Conservation (phyloP, 2,113 vertebrate species). For the Trinectes maculatus region DNA sequence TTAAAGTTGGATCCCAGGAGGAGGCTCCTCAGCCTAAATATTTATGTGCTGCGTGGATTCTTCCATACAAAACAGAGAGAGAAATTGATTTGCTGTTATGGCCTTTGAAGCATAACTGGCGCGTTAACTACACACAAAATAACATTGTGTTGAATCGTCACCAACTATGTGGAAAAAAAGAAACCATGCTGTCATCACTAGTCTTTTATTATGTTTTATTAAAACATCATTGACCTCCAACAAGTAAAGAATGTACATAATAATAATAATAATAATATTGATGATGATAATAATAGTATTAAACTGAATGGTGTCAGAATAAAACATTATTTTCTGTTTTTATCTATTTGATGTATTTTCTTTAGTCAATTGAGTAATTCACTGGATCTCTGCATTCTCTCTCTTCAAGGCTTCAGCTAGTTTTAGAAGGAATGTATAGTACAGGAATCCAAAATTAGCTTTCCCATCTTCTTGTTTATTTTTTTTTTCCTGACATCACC, state of each 20-base stretch:
- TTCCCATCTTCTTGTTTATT: slow-evolving; percentile 4
- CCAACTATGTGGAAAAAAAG: slow-evolving; percentile 25
- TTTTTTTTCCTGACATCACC: slow-evolving; percentile 27
- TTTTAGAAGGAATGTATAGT: slow-evolving; percentile 78
- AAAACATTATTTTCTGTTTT: slow-evolving; percentile 44
- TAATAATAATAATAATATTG: slow-evolving; percentile 63
- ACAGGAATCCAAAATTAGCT: slow-evolving; percentile 58
- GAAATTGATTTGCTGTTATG: neutral
- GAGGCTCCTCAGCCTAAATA: slow-evolving; percentile 32
- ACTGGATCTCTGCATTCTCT: slow-evolving; percentile 58
- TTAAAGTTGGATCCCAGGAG: slow-evolving; percentile 14
- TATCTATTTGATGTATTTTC: slow-evolving; percentile 45
- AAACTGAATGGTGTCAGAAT: slow-evolving; percentile 54
- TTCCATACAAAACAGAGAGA: slow-evolving; percentile 17
- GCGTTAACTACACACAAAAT: no score
- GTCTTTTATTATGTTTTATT: slow-evolving; percentile 77
- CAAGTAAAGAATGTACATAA: slow-evolving; percentile 78
- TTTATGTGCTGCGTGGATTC: slow-evolving; percentile 33
- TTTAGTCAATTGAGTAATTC: slow-evolving; percentile 50
- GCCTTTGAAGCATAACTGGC: neutral
- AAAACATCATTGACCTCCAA: slow-evolving; percentile 77
- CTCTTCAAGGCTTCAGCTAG: slow-evolving; percentile 68
- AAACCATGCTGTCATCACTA: slow-evolving; percentile 13
- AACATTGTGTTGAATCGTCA: neutral
- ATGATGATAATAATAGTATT: slow-evolving; percentile 66